Percentiles rank a stretch among this genome's conserved stretches.
These are phyloP conservation scores for Selenia dentaria DNA, from an alignment of 2,888 invertebrate species.

Conservation along the genomic window DNA sequence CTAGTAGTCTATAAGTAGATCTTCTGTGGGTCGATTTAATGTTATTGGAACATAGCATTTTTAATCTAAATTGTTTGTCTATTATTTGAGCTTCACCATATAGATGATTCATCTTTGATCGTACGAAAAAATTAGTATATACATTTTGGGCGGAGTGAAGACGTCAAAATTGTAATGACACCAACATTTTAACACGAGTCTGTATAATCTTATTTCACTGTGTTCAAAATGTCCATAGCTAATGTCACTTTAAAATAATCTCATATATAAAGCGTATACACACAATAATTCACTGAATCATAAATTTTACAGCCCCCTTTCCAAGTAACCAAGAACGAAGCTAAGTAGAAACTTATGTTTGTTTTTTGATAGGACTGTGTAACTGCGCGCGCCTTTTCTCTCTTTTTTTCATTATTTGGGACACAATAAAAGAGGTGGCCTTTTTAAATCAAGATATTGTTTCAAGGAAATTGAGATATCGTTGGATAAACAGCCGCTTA, in stretches of 20 bases:
- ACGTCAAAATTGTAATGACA: too few relatives aligned
- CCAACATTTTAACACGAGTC: too few relatives aligned
- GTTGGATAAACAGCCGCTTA: conserved; percentile 34
- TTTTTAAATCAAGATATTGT: conserved; percentile 68
- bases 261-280: conserved; percentile 33
- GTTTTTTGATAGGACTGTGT: conserved; percentile 82
- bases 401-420: conserved; percentile 63
- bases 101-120: too few relatives aligned
- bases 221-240: too few relatives aligned
- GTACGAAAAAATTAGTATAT: too few relatives aligned
- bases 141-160: too few relatives aligned
- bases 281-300: conserved; percentile 74
- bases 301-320: conserved; percentile 78
- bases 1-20: too few relatives aligned
- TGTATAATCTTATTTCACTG: too few relatives aligned
- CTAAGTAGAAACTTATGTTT: conserved; percentile 80
- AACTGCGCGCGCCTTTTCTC: conserved; percentile 74
- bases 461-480: conserved; percentile 73
- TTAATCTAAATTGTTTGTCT: too few relatives aligned
- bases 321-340: conserved; percentile 68
- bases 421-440: conserved; percentile 74
- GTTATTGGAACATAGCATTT: too few relatives aligned
- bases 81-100: too few relatives aligned
- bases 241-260: conserved; percentile 6
- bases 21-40: too few relatives aligned